Percentiles rank a stretch among this genome's conserved stretches.
These are phyloP conservation scores for Diadema setosum DNA, from an alignment of 35 echinoderm and acorn worm genomes.

Conservation along the genomic window DNA sequence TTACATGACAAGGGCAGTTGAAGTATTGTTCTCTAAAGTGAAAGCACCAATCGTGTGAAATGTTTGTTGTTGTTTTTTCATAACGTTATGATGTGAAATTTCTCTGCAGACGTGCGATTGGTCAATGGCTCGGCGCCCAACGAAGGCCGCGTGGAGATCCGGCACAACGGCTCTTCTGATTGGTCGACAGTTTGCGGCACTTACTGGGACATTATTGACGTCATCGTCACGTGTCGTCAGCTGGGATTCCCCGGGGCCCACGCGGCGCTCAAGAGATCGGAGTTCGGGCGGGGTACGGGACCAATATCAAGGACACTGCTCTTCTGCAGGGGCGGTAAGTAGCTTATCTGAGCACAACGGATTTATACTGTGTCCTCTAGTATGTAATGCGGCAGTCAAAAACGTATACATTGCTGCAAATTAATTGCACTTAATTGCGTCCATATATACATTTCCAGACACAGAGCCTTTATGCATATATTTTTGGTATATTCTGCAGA, in stretches of 20 bases:
- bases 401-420: background rate
- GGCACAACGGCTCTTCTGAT: slow-evolving; percentile 39
- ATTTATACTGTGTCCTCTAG: background rate
- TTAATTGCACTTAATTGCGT: background rate
- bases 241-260: slow-evolving; percentile 74
- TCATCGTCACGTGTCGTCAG: slow-evolving; percentile 68
- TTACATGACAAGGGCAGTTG: too few species aligned
- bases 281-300: slow-evolving; percentile 22
- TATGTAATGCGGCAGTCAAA: background rate
- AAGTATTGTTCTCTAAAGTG: too few species aligned
- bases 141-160: slow-evolving; percentile 71
- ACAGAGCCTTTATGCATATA: too few species aligned
- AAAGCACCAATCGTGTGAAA: too few species aligned
- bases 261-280: slow-evolving; percentile 1
- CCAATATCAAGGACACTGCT: slow-evolving; percentile 25
- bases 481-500: too few species aligned
- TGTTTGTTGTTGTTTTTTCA: too few species aligned
- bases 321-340: slow-evolving; percentile 65
- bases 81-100: too few species aligned
- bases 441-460: too few species aligned
- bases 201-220: slow-evolving; percentile 71
- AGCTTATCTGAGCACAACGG: background rate
- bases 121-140: slow-evolving; percentile 43
- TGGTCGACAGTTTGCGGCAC: slow-evolving; percentile 75
- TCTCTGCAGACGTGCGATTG: slow-evolving; percentile 52